Percentiles rank a stretch among this genome's conserved stretches.
These are phyloP conservation scores for Scomber scombrus DNA, from an alignment of 2,113 vertebrate species.

Conservation along the genomic window DNA sequence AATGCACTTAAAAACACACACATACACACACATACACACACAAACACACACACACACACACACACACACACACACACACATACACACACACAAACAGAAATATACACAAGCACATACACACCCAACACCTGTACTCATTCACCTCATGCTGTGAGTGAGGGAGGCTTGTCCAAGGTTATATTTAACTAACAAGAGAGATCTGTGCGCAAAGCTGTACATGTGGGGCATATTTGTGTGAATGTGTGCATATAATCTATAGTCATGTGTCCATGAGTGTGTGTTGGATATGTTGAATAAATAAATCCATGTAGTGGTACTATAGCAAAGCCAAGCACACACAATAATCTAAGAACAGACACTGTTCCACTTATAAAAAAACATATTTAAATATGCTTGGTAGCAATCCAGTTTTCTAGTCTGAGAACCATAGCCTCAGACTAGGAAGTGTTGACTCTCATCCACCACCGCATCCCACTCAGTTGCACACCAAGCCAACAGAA, in stretches of 20 bases:
- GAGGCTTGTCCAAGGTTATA: slow-evolving; percentile 40
- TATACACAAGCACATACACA: slow-evolving; percentile 12
- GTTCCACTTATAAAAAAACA: no score
- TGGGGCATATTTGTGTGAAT: not conserved
- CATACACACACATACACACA: slow-evolving; percentile 4
- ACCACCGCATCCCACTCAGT: no score
- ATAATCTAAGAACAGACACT: no score
- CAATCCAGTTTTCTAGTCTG: no score
- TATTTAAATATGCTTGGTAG: no score
- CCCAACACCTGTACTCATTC: slow-evolving; percentile 42
- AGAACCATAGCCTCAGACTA: no score
- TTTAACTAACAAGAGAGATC: slow-evolving; percentile 45
- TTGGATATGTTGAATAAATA: slow-evolving; percentile 4
- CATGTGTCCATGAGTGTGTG: slow-evolving; percentile 4
- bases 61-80: slow-evolving; percentile 12
- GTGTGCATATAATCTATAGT: not conserved
- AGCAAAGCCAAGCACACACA: not conserved
- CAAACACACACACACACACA: not conserved
- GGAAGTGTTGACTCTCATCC: no score
- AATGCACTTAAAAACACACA: slow-evolving; percentile 9
- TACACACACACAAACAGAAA: slow-evolving; percentile 1
- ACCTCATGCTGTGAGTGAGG: slow-evolving; percentile 52
- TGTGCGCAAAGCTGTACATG: not conserved
- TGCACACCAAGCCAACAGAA: no score
- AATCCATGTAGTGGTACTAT: not conserved